Percentiles rank a stretch among this genome's conserved stretches.
phyloP scores from a whole-genome alignment of 2,888 invertebrate species.

The Dryadula phaetusa region DNA sequence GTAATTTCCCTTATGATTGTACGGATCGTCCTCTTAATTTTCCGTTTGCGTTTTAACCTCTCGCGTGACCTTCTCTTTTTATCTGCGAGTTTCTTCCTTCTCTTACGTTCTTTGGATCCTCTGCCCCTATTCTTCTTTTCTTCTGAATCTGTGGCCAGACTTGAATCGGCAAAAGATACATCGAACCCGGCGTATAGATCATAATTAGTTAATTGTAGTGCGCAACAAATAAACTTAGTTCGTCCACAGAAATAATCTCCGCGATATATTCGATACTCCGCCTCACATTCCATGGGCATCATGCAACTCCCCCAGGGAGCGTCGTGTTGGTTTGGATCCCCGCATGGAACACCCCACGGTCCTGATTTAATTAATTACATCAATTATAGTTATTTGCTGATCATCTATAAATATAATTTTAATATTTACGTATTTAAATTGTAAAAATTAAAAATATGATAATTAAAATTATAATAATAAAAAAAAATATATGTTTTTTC shows the following conservation, averaged over 20 bases:
- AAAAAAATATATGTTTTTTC: no score
- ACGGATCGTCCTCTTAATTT: slow-evolving; percentile 62
- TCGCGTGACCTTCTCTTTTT: slow-evolving; percentile 52
- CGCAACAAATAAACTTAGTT: slow-evolving; percentile 68
- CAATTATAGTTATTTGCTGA: no score
- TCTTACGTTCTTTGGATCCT: slow-evolving; percentile 51
- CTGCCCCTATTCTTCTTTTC: slow-evolving; percentile 52
- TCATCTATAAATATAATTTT: no score
- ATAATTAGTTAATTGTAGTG: slow-evolving; percentile 62
- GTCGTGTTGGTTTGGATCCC: slow-evolving; percentile 74
- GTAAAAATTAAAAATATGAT: no score
- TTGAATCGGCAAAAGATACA: slow-evolving; percentile 64
- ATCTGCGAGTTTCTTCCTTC: slow-evolving; percentile 45
- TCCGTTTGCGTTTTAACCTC: slow-evolving; percentile 58
- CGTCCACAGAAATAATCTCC: slow-evolving; percentile 73
- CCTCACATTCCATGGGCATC: slow-evolving; percentile 66
- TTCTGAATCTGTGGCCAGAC: slow-evolving; percentile 60
- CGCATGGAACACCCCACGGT: slow-evolving; percentile 75
- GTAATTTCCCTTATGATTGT: slow-evolving; percentile 64
- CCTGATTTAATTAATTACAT: slow-evolving; percentile 51
- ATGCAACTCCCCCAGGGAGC: slow-evolving; percentile 75
- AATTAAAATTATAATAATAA: no score
- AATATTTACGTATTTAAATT: no score
- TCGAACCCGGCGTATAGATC: slow-evolving; percentile 73
- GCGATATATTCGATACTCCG: slow-evolving; percentile 70